These are phyloP conservation scores for Porites evermanni DNA, from an alignment of 92 coral and sea anemone species.

Conservation along the genomic window DNA sequence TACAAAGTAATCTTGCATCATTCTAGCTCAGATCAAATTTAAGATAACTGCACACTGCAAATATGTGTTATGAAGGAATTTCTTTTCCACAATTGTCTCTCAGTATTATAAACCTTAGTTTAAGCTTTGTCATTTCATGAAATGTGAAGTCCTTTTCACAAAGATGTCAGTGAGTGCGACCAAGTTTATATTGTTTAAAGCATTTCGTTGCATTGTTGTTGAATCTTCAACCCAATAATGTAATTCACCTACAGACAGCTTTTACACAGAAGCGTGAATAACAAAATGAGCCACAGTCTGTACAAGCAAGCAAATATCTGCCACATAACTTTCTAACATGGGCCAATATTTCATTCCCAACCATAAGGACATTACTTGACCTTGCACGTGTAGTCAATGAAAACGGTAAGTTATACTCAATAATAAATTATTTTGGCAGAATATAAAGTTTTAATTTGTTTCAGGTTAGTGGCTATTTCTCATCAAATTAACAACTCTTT, in stretches of 20 bases:
- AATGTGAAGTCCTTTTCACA: too few species aligned
- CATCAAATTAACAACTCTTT: neutral
- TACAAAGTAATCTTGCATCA: conserved; percentile 8
- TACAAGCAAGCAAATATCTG: conserved; percentile 14
- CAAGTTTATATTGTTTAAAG: too few species aligned
- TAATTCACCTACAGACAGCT: neutral
- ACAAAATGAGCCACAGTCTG: neutral
- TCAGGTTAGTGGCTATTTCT: neutral
- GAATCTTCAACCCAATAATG: neutral
- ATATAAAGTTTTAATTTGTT: neutral
- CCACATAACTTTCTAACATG: neutral
- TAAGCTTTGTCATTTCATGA: too few species aligned
- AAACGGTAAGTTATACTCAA: neutral
- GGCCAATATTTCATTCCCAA: neutral
- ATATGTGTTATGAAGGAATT: too few species aligned
- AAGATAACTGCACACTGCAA: neutral
- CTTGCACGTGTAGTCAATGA: neutral
- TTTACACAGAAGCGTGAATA: neutral
- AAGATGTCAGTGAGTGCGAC: too few species aligned
- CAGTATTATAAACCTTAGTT: too few species aligned
- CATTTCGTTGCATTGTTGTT: too few species aligned
- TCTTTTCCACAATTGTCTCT: too few species aligned
- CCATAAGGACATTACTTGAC: neutral
- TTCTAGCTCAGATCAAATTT: neutral
- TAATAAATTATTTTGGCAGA: neutral